A percentile compares a stretch with the other conserved stretches of the same genome.
These are phyloP conservation scores for Cantharis rustica DNA, from an alignment of 2,888 invertebrate species.

Conservation along the genomic window DNA sequence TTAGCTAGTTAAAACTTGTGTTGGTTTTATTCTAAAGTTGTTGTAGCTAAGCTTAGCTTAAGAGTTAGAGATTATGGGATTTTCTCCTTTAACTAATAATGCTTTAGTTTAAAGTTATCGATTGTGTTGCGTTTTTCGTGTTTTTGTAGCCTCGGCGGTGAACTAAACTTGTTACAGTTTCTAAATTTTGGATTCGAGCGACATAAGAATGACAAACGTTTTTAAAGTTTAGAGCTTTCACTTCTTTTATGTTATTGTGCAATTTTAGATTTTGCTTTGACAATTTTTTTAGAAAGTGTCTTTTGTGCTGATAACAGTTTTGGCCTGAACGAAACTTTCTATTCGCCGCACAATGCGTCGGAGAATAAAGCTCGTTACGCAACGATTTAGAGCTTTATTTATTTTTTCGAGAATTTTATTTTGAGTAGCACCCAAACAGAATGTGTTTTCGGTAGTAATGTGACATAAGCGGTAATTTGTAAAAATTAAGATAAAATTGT, in stretches of 20 bases:
- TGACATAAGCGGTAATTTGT: not conserved
- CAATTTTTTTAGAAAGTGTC: not conserved
- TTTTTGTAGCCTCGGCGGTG: not conserved
- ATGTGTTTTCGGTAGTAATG: not conserved
- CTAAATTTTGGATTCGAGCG: not conserved
- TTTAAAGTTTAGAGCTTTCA: not conserved
- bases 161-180: not conserved
- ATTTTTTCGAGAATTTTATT: not conserved
- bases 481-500: constrained; percentile 12
- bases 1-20: not conserved
- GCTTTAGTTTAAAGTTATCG: not conserved
- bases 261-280: not conserved
- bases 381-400: not conserved
- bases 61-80: not conserved
- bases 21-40: not conserved
- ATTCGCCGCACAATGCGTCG: not conserved
- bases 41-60: not conserved
- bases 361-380: not conserved
- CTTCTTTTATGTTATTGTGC: not conserved
- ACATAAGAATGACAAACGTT: not conserved
- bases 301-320: not conserved
- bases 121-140: not conserved
- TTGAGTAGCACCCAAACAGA: not conserved
- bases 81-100: not conserved
- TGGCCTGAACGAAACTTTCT: not conserved